Evolutionary conservation across 2,113 vertebrate genomes (phyloP).

Genomic region (Microcebus tavaratra): DNA sequence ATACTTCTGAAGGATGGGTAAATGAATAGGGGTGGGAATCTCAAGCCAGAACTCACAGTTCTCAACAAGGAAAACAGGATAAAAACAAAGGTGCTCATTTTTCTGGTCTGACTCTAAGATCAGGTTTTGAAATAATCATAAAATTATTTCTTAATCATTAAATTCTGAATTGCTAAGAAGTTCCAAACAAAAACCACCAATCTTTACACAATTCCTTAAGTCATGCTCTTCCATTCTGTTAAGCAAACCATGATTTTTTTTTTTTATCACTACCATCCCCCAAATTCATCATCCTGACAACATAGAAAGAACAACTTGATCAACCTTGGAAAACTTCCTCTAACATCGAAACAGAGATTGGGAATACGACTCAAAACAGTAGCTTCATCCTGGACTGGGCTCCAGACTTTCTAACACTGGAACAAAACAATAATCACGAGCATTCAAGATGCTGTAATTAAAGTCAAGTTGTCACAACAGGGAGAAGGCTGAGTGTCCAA

Average conservation of each 20-base stretch:
- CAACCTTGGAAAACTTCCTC: neutral
- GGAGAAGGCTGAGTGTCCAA: neutral
- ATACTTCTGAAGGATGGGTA: neutral
- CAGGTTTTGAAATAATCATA: neutral
- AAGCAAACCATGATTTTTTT: neutral
- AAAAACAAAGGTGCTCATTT: neutral
- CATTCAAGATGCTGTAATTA: neutral
- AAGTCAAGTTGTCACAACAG: neutral
- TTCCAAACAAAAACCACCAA: neutral
- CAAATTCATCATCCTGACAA: conserved; percentile 49
- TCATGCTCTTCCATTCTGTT: neutral
- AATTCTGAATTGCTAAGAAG: neutral
- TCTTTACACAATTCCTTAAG: neutral
- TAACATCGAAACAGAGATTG: conserved; percentile 7
- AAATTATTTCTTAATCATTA: neutral
- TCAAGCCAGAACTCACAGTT: neutral
- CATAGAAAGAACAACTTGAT: conserved; percentile 37
- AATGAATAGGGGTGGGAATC: neutral
- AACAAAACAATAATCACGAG: neutral
- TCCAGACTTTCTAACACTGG: neutral
- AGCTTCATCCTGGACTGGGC: neutral
- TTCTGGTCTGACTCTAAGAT: neutral
- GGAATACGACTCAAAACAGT: neutral
- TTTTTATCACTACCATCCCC: neutral
- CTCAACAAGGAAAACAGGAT: neutral